Evolutionary conservation across 92 coral and sea anemone genomes (phyloP), one percentile per base, ranked within the genome.

Genomic region (Virgularia gustaviana): DNA sequence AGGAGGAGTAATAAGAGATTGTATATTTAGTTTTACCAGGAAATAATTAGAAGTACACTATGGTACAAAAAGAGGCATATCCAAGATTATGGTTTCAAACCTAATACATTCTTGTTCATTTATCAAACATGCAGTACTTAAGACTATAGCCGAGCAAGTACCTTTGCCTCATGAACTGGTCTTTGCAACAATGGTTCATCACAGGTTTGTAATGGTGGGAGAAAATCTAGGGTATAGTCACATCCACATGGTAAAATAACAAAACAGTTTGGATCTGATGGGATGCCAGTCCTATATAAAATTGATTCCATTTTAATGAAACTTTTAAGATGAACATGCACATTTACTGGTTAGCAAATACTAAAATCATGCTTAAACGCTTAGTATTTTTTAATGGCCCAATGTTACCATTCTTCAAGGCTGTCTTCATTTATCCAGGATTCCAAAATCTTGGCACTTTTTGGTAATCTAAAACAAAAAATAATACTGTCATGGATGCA

Each of bases 241-340:
- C 38, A 35, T 33, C 54, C 71, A 64, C 71, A 6, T 33, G 71
- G 71, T 27, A 64, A 39, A 6, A 58, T 28, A 7, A 64, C 32
- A 64, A 64, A 64, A 18, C 71, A 38, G 34, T 64, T 64, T 18
- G 53, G 53, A 39, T 64, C 36, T 38, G 71, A 31, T 22, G 41
- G 47, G 27, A 64, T 41, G 42, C 71, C 71, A 64, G 22, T 64
- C 71, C 71, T 64, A 64, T 20, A n/a, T n/a, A n/a, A n/a, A n/a
- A n/a, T n/a, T n/a, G n/a, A n/a, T n/a, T n/a, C n/a, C n/a, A n/a
- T 11, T 7, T 39, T 39, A 39, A 8, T 8, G 9, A 15, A 39
- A 7, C 15, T 8, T 39, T 7, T 39, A 39, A 39, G 15, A 39
- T 7, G 45, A 15, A 39, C 45, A 39, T 8, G 9, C 45, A 39